Evolutionary conservation across 2,888 invertebrate species (phyloP).

Genomic region (Endotricha flammealis): DNA sequence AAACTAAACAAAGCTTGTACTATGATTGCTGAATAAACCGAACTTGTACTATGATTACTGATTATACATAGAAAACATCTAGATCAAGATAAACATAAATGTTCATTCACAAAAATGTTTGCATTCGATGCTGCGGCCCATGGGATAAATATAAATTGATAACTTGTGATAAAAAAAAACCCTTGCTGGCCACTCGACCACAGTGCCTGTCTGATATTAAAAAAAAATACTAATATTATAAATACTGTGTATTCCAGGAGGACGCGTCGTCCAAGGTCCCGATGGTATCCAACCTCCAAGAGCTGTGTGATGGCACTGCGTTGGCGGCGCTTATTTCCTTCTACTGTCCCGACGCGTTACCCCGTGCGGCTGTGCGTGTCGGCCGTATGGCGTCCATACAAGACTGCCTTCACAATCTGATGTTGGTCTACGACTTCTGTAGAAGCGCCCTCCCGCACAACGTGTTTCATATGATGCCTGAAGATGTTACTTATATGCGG

Average conservation of each 20-base stretch:
- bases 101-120: no score
- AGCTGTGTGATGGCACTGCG: conserved; percentile 94
- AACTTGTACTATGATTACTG: no score
- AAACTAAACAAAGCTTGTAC: no score
- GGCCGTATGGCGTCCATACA: conserved; percentile 86
- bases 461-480: conserved; percentile 96
- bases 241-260: conserved; percentile 60
- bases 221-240: conserved; percentile 1
- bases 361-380: conserved; percentile 73
- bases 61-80: no score
- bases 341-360: conserved; percentile 83
- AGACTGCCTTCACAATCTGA: conserved; percentile 94
- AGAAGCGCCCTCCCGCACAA: conserved; percentile 89
- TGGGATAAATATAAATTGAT: no score
- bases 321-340: conserved; percentile 92
- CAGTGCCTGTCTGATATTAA: no score
- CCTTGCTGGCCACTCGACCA: no score
- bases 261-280: conserved; percentile 80
- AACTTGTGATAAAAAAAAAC: no score
- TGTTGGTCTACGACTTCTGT: conserved; percentile 93
- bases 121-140: no score
- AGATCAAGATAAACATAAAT: no score
- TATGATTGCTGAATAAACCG: no score
- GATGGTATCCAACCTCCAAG: conserved; percentile 87
- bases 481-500: conserved; percentile 95